Evolutionary conservation across 2,797 vertebrate genomes (phyloP), one percentile per base, ranked within the genome.

Genomic region (Danio aesculapii): DNA sequence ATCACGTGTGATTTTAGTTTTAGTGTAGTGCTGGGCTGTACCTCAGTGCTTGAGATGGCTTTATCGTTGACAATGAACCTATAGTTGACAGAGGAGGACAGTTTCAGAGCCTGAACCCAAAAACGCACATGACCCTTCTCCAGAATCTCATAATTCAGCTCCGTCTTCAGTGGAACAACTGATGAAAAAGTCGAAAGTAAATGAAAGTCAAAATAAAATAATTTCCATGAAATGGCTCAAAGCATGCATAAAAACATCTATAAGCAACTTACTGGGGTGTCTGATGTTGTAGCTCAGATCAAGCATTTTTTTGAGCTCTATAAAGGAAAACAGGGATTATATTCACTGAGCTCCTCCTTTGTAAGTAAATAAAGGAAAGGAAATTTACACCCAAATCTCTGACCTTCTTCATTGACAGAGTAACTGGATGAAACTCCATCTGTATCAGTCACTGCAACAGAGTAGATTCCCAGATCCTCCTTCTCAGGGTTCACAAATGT

Each of bases 81-180:
- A 90, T 95, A 98, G 75, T 91, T 94, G 59, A 95, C 93, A 1
- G 94, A 88, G 0, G 96, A 81, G 0, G 97, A 97, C 64, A 99
- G 85, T 55, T 94, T 96, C 88, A 94, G 91, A 44, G 96, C 95
- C 90, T 99, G 97, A 83, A 97, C 79, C 97, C 97, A 99, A 94
- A 99, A 99, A 70, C 97, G 98, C 41, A 99, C 98, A 78, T 96
- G 95, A 58, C 98, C 98, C 89, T 95, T 97, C 76, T 98, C 97
- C 52, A 99, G 88, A 63, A 99, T 85, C 88, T 99, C 97, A 17
- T 98, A 99, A 87, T 95, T 94, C 86, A 99, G 92, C 74, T 95
- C 95, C 7, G 96, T 96, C 85, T 99, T 99, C 90, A 99, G 92
- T 75, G 97, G 97, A 87, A 99, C 94, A 8, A 96, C 98, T 99